Base-by-base conservation (phyloP, 2,888 invertebrate species). In the Hoplodrina blanda region DNA sequence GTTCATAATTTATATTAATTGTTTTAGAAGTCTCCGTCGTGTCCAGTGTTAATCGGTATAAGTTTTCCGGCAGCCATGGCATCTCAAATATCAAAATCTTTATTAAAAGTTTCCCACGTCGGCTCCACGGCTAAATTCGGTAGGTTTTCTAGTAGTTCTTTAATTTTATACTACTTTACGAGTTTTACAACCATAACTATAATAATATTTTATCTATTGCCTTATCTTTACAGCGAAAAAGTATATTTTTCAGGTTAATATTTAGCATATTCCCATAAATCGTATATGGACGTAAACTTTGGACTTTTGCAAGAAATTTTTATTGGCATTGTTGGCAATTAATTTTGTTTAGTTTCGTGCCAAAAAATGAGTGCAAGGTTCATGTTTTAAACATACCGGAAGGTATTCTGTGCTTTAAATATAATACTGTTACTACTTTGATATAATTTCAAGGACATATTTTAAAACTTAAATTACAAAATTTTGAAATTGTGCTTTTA, bases 11-110 rank as follows among this genome's bases (percentile, higher is more conserved):
- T 77, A 69, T 64, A 69, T 82, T 76, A 79, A 69, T 88, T 88
- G 78, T 89, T 91, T 56, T 87, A 89, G 88, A 80, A 81, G 73
- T 83, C 76, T 63, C 73, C 69, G 65, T 78, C 78, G 76, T 83
- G 75, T 76, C 81, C 76, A 85, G 83, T 83, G 76, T 80, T 81
- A 77, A 75, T 69, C 75, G 65, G 78, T 77, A 76, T 66, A 77
- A 78, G 77, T 83, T 68, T 85, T 74, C 75, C 74, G 75, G 75
- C 82, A 90, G 85, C 73, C 73, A 96, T 96, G 95, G 95, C 95
- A 82, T 93, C 95, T 53, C 94, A 95, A 88, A 90, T 95, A 83
- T 93, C 95, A 50, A 96, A 95, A 92, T 91, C 93, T 57, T 84
- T 96, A 63, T 71, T 92, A 68, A 95, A 95, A 91, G 91, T 91